Evolutionary conservation across 1,140 invertebrate genomes (phyloP).

Genomic region (Asobara japonica): DNA sequence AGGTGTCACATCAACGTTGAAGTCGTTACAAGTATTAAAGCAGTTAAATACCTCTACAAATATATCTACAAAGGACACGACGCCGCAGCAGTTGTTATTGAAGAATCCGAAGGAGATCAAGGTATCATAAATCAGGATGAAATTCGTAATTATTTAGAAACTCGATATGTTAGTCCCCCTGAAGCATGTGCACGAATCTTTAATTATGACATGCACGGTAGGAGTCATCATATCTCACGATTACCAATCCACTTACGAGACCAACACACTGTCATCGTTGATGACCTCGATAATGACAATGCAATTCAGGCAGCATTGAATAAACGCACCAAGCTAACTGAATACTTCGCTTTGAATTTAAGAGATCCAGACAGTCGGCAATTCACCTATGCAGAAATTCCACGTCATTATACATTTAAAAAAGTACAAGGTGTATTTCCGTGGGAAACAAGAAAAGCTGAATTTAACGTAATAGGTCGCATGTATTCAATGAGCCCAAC

Average conservation of each 20-base stretch:
- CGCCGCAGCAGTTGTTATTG: neutral
- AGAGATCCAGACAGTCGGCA: neutral
- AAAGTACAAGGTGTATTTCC: neutral
- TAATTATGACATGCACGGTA: neutral
- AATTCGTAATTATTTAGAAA: neutral
- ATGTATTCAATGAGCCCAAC: neutral
- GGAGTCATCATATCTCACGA: neutral
- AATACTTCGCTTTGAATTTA: neutral
- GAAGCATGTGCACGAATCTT: neutral
- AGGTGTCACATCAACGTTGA: slow-evolving; percentile 33
- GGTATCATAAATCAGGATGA: neutral
- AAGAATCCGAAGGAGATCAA: neutral
- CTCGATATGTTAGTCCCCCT: neutral
- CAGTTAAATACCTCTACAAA: slow-evolving; percentile 32
- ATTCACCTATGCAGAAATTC: neutral
- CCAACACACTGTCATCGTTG: neutral
- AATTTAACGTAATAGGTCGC: neutral
- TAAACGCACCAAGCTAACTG: neutral
- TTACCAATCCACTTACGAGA: neutral
- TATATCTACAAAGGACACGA: slow-evolving; percentile 12
- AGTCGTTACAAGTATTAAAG: slow-evolving; percentile 23
- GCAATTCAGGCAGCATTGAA: neutral
- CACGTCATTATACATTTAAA: neutral
- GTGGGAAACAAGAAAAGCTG: neutral
- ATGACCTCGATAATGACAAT: neutral